Evolutionary conservation across 2,888 invertebrate species (phyloP), one percentile per base, ranked within the genome.

Genomic region (Tinea pellionella): DNA sequence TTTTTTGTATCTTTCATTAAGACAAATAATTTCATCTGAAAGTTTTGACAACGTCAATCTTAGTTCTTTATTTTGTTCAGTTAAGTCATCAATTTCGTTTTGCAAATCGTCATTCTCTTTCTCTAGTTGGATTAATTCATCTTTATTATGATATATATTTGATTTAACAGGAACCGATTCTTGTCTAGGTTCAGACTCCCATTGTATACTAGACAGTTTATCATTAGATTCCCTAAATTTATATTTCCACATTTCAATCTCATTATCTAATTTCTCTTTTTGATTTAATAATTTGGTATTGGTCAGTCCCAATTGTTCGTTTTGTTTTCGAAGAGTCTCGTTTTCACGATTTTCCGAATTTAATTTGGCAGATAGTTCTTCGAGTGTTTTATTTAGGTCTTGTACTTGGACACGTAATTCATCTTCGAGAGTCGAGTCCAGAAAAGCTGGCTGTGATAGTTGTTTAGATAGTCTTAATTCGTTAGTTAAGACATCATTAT

Each of bases 191-290:
- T 78, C 77, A 18, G 67, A 68, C 59, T 68, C 74, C 83, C 81
- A 81, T 59, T 86, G 80, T 29, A 83, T 63, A 1, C 78, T 68
- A 2, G 78, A 89, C 8, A 95, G 70, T 76, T 93, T 92, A 60
- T 91, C 88, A 65, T 89, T 89, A 1, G 93, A 80, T 69, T 94
- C 92, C 65, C 92, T 89, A 66, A 92, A 92, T 70, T 93, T 90
- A 61, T 90, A 90, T 70, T 93, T 92, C 86, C 92, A 92, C 68
- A 92, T 86, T 63, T 93, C 89, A 16, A 95, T 82, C 71, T 94
- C 94, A 70, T 90, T 90, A 66, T 95, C 95, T 74, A 94, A 91
- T 63, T 92, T 91, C 71, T 95, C 94, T 77, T 95, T 96, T 78
- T 93, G 90, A 70, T 96, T 95, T 1, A 91, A 81, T 71, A 95